Base-by-base conservation (phyloP, 2,888 invertebrate species). In the Enchytraeus crypticus region DNA sequence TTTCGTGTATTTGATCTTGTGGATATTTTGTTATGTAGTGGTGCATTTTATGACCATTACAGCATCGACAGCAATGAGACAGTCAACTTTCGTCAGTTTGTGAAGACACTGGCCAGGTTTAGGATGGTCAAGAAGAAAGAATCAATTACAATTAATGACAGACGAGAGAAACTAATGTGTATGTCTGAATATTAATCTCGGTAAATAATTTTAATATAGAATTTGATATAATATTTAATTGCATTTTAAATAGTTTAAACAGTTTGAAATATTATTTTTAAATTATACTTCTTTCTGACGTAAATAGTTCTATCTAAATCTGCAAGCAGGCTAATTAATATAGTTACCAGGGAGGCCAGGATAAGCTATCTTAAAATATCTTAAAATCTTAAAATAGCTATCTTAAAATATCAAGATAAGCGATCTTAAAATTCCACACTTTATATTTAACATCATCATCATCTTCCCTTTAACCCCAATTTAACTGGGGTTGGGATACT, bases 31-130 rank as follows among this genome's bases (percentile, higher is more conserved):
- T 5, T 33, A 21, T 33, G 5, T 5, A 14, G 8, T n/a, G 34
- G 4, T 1, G 3, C 3, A 2, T 53, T 21, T n/a, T 5, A 33
- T 33, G 27, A n/a, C 30, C 23, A 38, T 38, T 53, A 23, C 30
- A 33, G 23, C 56, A 64, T 61, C 21, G 60, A 62, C 53, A 85
- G 84, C n/a, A n/a, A n/a, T 63, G 95, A 96, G 73, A 83, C 92
- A 56, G 92, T 98, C 0, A 98, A 98, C 79, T 98, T 98, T 77
- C 83, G 92, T 3, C 95, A 98, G 79, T 98, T 97, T 75, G 93
- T 97, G 88, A 86, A 90, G 73, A 93, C 96, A 0, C 81, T 98
- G 59, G 89, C 97, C 0, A 90, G 92, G 73, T 98, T 98, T 78
- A 85, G 97, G 63, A 97, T 97, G 1, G 88, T 95, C 59, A 90